phyloP scores from a whole-genome alignment of 2,888 invertebrate species.

The Ophonus ardosiacus region DNA sequence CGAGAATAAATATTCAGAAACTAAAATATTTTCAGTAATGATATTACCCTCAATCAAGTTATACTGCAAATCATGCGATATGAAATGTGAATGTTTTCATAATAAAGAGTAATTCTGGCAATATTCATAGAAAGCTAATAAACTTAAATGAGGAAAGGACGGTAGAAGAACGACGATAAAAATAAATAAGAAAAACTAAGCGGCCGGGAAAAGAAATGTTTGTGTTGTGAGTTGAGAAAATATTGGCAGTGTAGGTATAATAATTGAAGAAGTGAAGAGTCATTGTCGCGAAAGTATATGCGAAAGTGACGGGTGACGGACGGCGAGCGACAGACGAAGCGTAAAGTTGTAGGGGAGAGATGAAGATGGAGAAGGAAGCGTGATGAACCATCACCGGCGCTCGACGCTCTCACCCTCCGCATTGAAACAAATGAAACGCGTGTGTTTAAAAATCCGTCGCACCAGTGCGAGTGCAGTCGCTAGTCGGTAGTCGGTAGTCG shows the following conservation, averaged over 20 bases:
- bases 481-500: conserved; percentile 26
- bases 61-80: background rate
- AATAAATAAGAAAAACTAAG: conserved; percentile 25
- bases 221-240: conserved; percentile 28
- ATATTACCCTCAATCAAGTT: too few relatives aligned
- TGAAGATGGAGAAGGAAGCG: conserved; percentile 17
- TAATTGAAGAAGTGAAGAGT: conserved; percentile 25
- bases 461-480: background rate
- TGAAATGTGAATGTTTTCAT: background rate
- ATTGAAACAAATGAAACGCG: conserved; percentile 22
- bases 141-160: background rate
- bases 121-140: background rate
- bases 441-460: conserved; percentile 49
- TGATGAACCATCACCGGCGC: conserved; percentile 23
- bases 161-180: background rate
- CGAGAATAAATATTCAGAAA: too few relatives aligned
- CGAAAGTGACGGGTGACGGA: conserved; percentile 32
- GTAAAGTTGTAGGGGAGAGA: conserved; percentile 27
- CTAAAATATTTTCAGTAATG: too few relatives aligned
- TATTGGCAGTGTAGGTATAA: conserved; percentile 23
- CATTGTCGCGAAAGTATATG: conserved; percentile 32
- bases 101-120: background rate
- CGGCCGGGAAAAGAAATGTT: background rate
- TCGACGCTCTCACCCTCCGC: background rate
- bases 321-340: conserved; percentile 39